Evolutionary conservation across 1,140 invertebrate genomes (phyloP), one percentile per base, ranked within the genome.

Genomic region (Drosophila rhopaloa): DNA sequence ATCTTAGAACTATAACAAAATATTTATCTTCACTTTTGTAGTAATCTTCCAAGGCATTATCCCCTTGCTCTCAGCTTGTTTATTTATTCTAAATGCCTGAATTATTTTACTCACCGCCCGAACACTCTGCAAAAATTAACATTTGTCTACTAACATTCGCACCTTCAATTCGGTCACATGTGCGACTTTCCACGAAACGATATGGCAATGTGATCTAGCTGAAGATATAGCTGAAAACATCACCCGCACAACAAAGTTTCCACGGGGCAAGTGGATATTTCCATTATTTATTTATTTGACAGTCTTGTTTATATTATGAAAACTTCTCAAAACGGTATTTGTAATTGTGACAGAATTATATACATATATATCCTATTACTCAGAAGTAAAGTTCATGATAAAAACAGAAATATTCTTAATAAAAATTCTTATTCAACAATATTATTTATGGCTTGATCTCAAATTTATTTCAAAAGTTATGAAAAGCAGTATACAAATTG

Each of bases 81-180:
- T 79, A 48, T 79, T 77, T 73, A 29, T 54, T 29, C 47, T 35
- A 63, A 75, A 51, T 75, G 53, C 46, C 48, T 47, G 46, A 57
- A 79, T 72, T 62, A 74, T 74, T 72, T 51, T 60, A 72, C 56
- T 27, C 46, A 29, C 19, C 48, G 16, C 16, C 38, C 41, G 27
- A 29, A 38, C 19, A 13, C 44, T 56, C 29, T 48, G 13, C 32
- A 16, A 32, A 40, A 60, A 53, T 86, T 86, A 85, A 71, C 82
- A 79, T 54, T 53, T 50, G 32, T 47, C 46, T 60, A 57, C 67
- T 79, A 79, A 81, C 48, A 85, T 71, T 85, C 54, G 50, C 82
- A 86, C 78, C 75, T 85, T 48, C 40, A 40, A 27, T 58, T 86
- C 19, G 74, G 75, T 86, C 82, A 85, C 78, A 78, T 72, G 79